Evolutionary conservation across 2,797 vertebrate species (phyloP).

Genomic region (Leptatherina wallacei): DNA sequence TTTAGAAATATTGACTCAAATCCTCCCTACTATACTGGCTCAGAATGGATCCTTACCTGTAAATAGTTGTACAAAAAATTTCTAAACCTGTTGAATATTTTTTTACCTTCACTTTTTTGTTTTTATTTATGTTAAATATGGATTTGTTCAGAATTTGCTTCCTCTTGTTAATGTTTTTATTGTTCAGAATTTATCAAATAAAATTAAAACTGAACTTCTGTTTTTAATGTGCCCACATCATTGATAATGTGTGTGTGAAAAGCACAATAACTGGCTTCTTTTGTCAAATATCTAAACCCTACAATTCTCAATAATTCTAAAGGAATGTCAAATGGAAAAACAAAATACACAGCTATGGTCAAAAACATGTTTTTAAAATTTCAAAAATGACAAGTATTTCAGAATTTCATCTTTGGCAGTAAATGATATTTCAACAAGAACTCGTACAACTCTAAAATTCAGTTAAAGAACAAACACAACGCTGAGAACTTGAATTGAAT

Average conservation of each 20-base stretch:
- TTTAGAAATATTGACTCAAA: constrained; percentile 26
- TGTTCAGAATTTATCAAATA: not conserved
- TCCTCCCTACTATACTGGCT: constrained; percentile 25
- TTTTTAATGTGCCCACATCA: not conserved
- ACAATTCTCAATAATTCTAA: too few species aligned
- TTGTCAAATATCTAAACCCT: too few species aligned
- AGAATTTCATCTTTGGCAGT: too few species aligned
- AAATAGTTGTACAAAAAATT: constrained; percentile 93
- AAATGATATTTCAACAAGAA: too few species aligned
- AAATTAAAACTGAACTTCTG: not conserved
- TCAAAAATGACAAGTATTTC: too few species aligned
- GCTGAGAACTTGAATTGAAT: not conserved
- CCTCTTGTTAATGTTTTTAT: constrained; percentile 18
- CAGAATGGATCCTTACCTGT: constrained; percentile 77
- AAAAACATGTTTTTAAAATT: too few species aligned
- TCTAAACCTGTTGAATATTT: constrained; percentile 89
- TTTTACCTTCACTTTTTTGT: constrained; percentile 91
- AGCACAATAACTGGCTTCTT: too few species aligned
- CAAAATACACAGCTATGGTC: too few species aligned
- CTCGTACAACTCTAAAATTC: too few species aligned
- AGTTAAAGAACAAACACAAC: not conserved
- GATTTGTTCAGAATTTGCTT: constrained; percentile 69
- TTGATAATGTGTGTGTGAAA: not conserved
- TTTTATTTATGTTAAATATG: constrained; percentile 90
- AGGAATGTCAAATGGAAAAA: too few species aligned